These are phyloP conservation scores for Toxotes jaculatrix DNA, from an alignment of 2,113 vertebrate species.

Conservation along the genomic window DNA sequence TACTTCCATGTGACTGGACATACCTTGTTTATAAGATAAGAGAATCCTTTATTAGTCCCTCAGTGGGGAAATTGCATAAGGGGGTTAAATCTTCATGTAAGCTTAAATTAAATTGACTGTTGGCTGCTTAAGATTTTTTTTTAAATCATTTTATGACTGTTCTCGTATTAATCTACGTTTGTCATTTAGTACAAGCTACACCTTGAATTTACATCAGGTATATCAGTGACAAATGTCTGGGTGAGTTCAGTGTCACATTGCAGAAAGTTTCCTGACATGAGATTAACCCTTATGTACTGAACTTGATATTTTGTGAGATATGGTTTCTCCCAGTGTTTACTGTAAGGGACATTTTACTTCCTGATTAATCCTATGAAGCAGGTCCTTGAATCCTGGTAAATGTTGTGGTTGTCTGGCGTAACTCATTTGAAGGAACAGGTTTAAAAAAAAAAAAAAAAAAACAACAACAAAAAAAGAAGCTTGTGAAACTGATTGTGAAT, in stretches of 20 bases:
- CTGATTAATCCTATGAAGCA: constrained; percentile 2
- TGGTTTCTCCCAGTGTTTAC: background rate
- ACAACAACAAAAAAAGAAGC: background rate
- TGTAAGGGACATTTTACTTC: background rate
- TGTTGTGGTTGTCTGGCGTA: fast-evolving
- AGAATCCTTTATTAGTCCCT: too few species aligned
- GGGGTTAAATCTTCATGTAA: background rate
- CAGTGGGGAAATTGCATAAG: too few species aligned
- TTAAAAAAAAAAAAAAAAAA: background rate
- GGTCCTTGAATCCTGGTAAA: background rate
- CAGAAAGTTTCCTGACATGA: background rate
- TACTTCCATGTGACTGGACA: background rate
- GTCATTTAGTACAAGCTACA: background rate
- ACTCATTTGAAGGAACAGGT: background rate
- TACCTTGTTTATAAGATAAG: background rate
- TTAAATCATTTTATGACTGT: too few species aligned
- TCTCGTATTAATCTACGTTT: background rate
- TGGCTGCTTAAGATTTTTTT: background rate
- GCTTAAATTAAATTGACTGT: background rate
- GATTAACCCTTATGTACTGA: background rate
- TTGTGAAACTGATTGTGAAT: background rate
- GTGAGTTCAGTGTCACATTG: background rate
- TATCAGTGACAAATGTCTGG: background rate
- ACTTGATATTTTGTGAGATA: background rate
- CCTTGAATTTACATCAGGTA: background rate